A percentile compares a stretch with the other conserved stretches of the same genome.
Conservation (phyloP, 1,140 invertebrate species). For the Radopholus similis region DNA sequence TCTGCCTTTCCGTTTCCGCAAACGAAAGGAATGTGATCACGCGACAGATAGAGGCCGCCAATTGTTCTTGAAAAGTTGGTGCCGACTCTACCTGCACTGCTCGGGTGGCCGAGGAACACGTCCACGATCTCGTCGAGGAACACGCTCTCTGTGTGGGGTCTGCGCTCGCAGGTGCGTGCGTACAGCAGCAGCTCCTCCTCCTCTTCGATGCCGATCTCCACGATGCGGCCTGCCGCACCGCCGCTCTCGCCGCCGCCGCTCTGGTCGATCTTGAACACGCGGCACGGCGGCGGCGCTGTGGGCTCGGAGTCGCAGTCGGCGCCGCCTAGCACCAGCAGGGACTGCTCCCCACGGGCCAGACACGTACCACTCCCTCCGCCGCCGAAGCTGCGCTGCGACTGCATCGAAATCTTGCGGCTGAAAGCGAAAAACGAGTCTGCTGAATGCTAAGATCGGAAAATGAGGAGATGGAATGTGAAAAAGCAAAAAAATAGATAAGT, state of each 20-base stretch:
- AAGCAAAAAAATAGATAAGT: too few relatives aligned
- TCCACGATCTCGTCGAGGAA: conserved; percentile 42
- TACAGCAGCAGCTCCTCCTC: conserved; percentile 35
- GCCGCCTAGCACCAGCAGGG: background rate
- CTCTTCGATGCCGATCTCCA: conserved; percentile 36
- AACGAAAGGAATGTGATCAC: too few relatives aligned
- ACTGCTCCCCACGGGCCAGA: too few relatives aligned
- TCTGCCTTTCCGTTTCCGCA: too few relatives aligned
- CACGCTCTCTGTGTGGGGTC: conserved; percentile 2
- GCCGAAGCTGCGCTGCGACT: too few relatives aligned
- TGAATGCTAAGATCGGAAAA: too few relatives aligned
- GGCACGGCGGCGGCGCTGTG: conserved; percentile 8
- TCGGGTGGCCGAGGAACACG: conserved; percentile 33
- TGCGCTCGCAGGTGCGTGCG: background rate
- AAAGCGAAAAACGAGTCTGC: too few relatives aligned
- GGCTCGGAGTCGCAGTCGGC: background rate
- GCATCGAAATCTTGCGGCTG: too few relatives aligned
- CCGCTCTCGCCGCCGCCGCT: background rate
- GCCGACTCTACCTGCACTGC: conserved; percentile 16
- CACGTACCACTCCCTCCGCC: too few relatives aligned
- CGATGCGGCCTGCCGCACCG: conserved; percentile 18
- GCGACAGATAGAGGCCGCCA: conserved; percentile 15
- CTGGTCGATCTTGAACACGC: conserved; percentile 35
- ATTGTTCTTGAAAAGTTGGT: too few relatives aligned
- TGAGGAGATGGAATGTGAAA: too few relatives aligned